phyloP scores from a whole-genome alignment of 2,113 vertebrate species.

The Condylura cristata region DNA sequence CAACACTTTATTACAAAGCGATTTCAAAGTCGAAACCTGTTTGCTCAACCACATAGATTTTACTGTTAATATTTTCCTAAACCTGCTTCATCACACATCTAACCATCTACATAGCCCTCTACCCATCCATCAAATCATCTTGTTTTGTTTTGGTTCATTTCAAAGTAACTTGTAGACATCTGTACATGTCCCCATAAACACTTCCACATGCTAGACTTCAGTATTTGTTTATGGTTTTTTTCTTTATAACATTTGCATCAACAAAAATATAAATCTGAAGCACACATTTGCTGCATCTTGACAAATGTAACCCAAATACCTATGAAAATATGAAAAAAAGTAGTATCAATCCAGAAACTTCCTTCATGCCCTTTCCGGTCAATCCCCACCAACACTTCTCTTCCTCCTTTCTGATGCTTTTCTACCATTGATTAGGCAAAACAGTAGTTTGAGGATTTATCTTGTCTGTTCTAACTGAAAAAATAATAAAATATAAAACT shows the following conservation, averaged over 20 bases:
- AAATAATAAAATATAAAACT: neutral
- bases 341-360: neutral
- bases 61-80: neutral
- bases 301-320: neutral
- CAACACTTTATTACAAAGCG: slow-evolving; percentile 48
- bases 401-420: neutral
- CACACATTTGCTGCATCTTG: neutral
- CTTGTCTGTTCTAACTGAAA: neutral
- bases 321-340: neutral
- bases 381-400: neutral
- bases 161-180: slow-evolving; percentile 14
- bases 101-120: neutral
- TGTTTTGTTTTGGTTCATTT: slow-evolving; percentile 2
- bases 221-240: slow-evolving; percentile 33
- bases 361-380: neutral
- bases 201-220: slow-evolving; percentile 15
- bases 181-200: neutral
- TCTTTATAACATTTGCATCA: neutral
- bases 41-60: neutral
- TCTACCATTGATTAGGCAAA: neutral
- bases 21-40: slow-evolving; percentile 20
- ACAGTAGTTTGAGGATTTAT: neutral
- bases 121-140: neutral
- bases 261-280: neutral
- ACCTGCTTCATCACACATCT: neutral